Evolutionary conservation across 37 sponge, comb jelly and placozoan genomes (phyloP), one percentile per base, ranked within the genome.

Genomic region (Hormiphora californensis): DNA sequence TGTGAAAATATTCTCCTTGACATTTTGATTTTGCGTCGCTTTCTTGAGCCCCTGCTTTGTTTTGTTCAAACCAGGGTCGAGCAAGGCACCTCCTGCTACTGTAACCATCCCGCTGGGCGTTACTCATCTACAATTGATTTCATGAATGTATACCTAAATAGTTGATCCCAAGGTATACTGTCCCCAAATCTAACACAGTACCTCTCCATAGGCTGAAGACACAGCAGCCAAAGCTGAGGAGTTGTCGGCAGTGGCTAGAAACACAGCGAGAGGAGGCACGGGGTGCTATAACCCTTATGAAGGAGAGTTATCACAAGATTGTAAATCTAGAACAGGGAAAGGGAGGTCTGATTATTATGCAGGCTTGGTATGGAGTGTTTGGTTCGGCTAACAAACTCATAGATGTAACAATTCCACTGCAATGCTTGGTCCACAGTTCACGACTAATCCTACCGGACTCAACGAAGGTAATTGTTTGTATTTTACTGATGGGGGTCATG

Each of bases 401-500:
- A 61, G 94, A 97, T 86, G 99, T 97, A 22, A 86, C 54, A 11
- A 57, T 97, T 3, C 92, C 95, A 12, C 68, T 94, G 40, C 99
- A 97, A 73, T 93, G 95, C 49, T 78, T 93, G 85, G 95, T 97
- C 67, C 46, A 85, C 23, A 95, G 95, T 61, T 97, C 99, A 12
- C 92, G 91, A 61, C 90, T 97, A 30, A 90, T 93, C 36, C 57
- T 97, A 0, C 90, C 69, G n/a, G 91, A 90, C 19, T 67, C 21
- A 22, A 68, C 69, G 5, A 97, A 97, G 89, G 85, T 85, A 40
- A 28, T 41, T 69, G 8, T 28, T 30, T 38, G 19, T 23, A 8
- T 12, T 28, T 15, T n/a, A 15, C 31, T 32, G 11, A 9, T 62
- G 11, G 17, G 33, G 65, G 33, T 32, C 17, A 9, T 62, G 31